phyloP scores from a whole-genome alignment of 2,113 vertebrate species.

The Catagonus wagneri region DNA sequence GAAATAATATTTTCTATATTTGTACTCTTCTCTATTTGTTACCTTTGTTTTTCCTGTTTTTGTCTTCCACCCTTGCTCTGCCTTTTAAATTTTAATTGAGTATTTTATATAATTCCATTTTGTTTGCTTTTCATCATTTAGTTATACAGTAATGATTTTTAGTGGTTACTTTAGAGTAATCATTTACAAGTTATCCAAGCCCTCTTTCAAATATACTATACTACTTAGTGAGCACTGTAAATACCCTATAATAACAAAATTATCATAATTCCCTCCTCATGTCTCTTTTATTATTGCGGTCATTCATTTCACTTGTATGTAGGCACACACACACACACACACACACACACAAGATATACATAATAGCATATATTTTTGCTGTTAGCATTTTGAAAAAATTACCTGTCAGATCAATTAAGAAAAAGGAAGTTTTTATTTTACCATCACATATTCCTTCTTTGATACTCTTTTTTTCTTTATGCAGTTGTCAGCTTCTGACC shows the following conservation, averaged over 20 bases:
- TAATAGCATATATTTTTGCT: not conserved
- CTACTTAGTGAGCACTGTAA: not conserved
- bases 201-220: not conserved
- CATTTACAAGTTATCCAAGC: not conserved
- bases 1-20: not conserved
- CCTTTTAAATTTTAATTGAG: not conserved
- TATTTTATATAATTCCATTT: not conserved
- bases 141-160: not conserved
- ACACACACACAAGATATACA: rapidly evolving
- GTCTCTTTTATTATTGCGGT: not conserved
- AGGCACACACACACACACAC: not conserved
- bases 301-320: not conserved
- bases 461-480: not conserved
- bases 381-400: not conserved
- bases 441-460: not conserved
- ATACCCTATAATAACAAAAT: not conserved
- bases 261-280: not conserved
- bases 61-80: not conserved
- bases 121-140: not conserved
- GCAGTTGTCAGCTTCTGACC: not conserved
- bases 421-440: not conserved
- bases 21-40: not conserved
- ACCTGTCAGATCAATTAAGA: not conserved
- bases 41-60: not conserved
- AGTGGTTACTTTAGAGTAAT: not conserved